These are phyloP conservation scores for Dendrolimus punctatus DNA, from an alignment of 1,140 invertebrate species.

Conservation along the genomic window DNA sequence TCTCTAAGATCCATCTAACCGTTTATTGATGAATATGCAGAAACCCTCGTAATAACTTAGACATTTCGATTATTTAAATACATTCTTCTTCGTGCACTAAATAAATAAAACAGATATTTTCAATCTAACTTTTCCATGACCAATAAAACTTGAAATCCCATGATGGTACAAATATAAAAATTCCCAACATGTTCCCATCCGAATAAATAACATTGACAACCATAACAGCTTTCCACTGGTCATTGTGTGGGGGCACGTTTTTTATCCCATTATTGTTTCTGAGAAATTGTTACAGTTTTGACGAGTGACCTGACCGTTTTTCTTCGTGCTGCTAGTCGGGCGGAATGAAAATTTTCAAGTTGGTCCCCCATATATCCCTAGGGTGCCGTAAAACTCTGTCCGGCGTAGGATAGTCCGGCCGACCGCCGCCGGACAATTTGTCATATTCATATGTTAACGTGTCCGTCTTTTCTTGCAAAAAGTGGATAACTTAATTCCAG, in stretches of 20 bases:
- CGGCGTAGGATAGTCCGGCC: constrained; percentile 41
- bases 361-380: constrained; percentile 45
- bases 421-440: constrained; percentile 63
- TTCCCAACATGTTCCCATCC: constrained; percentile 51
- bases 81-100: neutral
- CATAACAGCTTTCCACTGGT: constrained; percentile 62
- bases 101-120: constrained; percentile 19
- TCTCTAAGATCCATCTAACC: too few relatives aligned
- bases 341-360: constrained; percentile 69
- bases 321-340: constrained; percentile 50
- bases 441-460: constrained; percentile 72
- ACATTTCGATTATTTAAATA: neutral
- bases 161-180: constrained; percentile 66
- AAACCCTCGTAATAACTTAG: too few relatives aligned
- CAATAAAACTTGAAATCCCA: constrained; percentile 66
- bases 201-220: constrained; percentile 70
- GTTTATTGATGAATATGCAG: too few relatives aligned
- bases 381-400: constrained; percentile 62
- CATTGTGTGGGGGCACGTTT: constrained; percentile 39
- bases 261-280: constrained; percentile 69
- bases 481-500: constrained; percentile 66
- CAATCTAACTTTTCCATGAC: constrained; percentile 21
- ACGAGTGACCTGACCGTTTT: constrained; percentile 65
- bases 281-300: constrained; percentile 71
- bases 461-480: constrained; percentile 68